These are phyloP conservation scores for Oreohelix idahoensis DNA, from an alignment of 1,140 invertebrate species.

Conservation along the genomic window DNA sequence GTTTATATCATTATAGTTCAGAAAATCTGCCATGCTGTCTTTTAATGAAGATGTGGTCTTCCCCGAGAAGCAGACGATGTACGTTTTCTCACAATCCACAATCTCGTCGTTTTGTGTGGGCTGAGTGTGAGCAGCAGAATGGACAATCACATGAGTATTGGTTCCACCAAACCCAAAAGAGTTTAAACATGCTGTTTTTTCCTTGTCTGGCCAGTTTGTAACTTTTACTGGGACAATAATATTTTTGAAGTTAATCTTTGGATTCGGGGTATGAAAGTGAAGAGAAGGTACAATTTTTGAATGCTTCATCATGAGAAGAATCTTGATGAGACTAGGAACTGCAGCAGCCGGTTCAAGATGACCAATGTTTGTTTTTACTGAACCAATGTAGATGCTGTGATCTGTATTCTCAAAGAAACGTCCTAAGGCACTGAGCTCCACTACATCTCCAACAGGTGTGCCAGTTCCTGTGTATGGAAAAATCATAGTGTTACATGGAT, in stretches of 20 bases:
- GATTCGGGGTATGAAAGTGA: constrained; percentile 52
- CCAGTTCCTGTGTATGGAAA: constrained; percentile 48
- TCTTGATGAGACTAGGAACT: constrained; percentile 40
- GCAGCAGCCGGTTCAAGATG: constrained; percentile 50
- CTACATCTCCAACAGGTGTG: constrained; percentile 52
- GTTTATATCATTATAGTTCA: not conserved
- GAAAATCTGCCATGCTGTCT: constrained; percentile 29
- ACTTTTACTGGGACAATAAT: constrained; percentile 47
- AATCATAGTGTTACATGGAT: too few relatives aligned
- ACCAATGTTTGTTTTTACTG: constrained; percentile 66
- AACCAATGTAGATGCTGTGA: constrained; percentile 52
- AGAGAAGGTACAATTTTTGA: constrained; percentile 55
- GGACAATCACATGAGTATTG: constrained; percentile 56
- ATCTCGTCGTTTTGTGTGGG: not conserved
- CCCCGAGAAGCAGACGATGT: constrained; percentile 40
- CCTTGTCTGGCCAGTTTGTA: constrained; percentile 66
- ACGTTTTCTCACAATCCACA: too few relatives aligned
- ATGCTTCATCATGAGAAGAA: constrained; percentile 64
- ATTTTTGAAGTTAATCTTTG: constrained; percentile 50
- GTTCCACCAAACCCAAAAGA: constrained; percentile 65
- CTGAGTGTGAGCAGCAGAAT: constrained; percentile 44
- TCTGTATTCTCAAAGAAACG: constrained; percentile 35
- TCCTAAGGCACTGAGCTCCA: constrained; percentile 48
- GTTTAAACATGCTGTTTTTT: constrained; percentile 53
- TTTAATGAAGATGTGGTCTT: constrained; percentile 30